A percentile compares a stretch with the other conserved stretches of the same genome.
Evolutionary conservation across 1,140 invertebrate genomes (phyloP).

Genomic region (Polyergus mexicanus): DNA sequence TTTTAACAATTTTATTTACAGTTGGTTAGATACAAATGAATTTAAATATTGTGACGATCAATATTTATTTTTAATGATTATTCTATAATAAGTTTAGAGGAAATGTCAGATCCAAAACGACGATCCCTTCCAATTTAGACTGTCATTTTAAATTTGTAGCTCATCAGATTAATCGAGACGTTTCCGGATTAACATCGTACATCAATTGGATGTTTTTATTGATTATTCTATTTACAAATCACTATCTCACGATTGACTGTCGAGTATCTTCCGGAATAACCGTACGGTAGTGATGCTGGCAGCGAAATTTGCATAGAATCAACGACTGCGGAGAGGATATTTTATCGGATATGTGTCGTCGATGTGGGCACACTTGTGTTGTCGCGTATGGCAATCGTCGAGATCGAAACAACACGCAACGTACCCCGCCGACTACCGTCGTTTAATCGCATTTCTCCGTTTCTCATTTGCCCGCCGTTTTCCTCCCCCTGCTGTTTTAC

Average conservation of each 20-base stretch:
- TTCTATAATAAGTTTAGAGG: no score
- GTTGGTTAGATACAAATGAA: no score
- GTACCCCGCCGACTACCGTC: slow-evolving; percentile 27
- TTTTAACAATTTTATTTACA: no score
- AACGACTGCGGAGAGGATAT: not conserved
- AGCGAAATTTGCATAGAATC: slow-evolving; percentile 46
- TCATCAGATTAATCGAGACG: no score
- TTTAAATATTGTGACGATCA: no score
- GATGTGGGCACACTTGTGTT: not conserved
- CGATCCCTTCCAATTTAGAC: no score
- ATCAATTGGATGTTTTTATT: not conserved
- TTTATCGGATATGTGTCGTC: not conserved
- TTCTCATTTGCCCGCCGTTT: slow-evolving; percentile 56
- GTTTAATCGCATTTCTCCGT: slow-evolving; percentile 61
- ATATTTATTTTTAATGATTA: no score
- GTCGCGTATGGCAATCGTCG: slow-evolving; percentile 31
- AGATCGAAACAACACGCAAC: slow-evolving; percentile 43
- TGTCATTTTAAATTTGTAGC: no score
- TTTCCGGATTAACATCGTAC: no score
- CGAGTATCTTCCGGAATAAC: not conserved
- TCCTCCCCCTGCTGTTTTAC: not conserved
- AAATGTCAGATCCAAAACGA: no score
- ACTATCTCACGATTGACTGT: not conserved
- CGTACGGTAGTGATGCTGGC: slow-evolving; percentile 5
- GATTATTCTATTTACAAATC: not conserved